Evolutionary conservation across 2,113 vertebrate genomes (phyloP).

Genomic region (Esox niger): DNA sequence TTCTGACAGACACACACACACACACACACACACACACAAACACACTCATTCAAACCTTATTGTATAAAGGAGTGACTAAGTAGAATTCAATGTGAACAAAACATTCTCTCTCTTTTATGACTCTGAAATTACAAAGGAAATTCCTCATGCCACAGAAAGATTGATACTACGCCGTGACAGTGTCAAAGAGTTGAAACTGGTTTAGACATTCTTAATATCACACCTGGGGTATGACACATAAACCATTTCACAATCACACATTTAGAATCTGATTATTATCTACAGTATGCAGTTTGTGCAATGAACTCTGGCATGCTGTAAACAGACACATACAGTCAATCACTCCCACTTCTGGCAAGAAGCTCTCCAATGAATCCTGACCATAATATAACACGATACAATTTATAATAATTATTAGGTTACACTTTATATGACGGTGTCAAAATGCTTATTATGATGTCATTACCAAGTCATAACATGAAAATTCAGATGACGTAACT

Average conservation of each 20-base stretch:
- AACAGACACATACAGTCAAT: neutral
- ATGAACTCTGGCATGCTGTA: slow-evolving; percentile 34
- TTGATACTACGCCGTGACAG: neutral
- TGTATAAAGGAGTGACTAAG: slow-evolving; percentile 39
- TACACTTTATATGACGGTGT: too few relatives aligned
- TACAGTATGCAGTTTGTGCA: slow-evolving; percentile 36
- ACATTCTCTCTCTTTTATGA: slow-evolving; percentile 21
- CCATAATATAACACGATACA: neutral
- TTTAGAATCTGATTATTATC: slow-evolving; percentile 11
- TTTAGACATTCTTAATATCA: slow-evolving; percentile 53
- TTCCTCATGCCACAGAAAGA: neutral
- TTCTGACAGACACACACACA: neutral
- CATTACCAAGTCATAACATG: too few relatives aligned
- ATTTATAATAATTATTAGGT: neutral
- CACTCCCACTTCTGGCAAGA: neutral
- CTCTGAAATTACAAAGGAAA: slow-evolving; percentile 49
- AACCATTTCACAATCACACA: slow-evolving; percentile 44
- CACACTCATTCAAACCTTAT: too few relatives aligned
- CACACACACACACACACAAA: neutral
- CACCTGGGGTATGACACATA: slow-evolving; percentile 39
- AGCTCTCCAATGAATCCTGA: neutral
- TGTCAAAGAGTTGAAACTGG: slow-evolving; percentile 48
- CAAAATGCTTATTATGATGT: too few relatives aligned
- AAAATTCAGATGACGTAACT: too few relatives aligned
- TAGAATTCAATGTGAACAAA: slow-evolving; percentile 42